phyloP scores from a whole-genome alignment of 2,888 invertebrate species.

The Altica lythri region DNA sequence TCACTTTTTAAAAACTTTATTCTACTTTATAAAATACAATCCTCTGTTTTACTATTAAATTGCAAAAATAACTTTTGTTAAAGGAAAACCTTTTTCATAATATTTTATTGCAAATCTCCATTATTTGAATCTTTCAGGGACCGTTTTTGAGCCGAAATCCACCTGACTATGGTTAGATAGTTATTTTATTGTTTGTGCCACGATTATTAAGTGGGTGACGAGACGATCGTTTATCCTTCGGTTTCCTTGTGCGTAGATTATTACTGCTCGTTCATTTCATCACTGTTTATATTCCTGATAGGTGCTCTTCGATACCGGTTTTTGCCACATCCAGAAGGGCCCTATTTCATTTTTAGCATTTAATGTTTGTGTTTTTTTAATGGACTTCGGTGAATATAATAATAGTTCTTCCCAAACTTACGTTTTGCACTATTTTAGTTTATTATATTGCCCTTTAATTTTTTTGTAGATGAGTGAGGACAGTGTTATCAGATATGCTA shows the following conservation, averaged over 20 bases:
- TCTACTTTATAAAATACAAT: background rate
- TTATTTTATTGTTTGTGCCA: too few relatives aligned
- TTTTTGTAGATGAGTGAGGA: conserved; percentile 40
- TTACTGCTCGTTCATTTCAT: too few relatives aligned
- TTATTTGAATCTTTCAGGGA: too few relatives aligned
- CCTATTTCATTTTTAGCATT: background rate
- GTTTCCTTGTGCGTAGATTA: too few relatives aligned
- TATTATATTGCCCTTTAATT: background rate
- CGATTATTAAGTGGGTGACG: too few relatives aligned
- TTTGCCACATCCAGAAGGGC: background rate
- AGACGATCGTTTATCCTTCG: too few relatives aligned
- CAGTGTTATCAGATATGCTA: conserved; percentile 35
- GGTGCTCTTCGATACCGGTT: too few relatives aligned
- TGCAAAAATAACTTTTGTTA: background rate
- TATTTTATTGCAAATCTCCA: background rate
- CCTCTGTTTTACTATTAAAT: background rate
- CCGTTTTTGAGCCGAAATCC: too few relatives aligned
- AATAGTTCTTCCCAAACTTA: background rate
- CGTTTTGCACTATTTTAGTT: background rate
- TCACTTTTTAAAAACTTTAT: background rate
- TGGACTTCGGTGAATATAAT: too few relatives aligned
- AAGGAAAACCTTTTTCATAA: background rate
- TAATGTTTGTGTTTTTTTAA: background rate
- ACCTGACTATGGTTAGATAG: too few relatives aligned
- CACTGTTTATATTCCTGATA: too few relatives aligned